Percentiles rank a stretch among this genome's conserved stretches.
Conservation (phyloP, 2,888 invertebrate species). For the Drosophila multiciliata region DNA sequence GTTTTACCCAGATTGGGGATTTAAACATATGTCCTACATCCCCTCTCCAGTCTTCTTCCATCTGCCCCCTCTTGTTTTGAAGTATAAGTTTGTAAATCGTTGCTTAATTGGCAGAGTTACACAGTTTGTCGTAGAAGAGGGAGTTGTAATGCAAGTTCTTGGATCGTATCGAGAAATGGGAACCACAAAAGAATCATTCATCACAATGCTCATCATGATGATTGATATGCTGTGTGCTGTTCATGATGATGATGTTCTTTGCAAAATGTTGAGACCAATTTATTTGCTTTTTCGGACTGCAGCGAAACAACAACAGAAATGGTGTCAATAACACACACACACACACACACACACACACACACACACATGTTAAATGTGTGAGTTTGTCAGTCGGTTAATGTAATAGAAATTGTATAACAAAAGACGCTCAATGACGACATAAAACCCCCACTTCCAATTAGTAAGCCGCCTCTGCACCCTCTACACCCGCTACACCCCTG, state of each 20-base stretch:
- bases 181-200: constrained; percentile 24
- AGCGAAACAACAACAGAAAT: constrained; percentile 51
- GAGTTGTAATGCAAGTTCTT: constrained; percentile 6
- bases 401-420: constrained; percentile 78
- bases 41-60: not conserved
- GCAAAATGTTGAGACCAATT: constrained; percentile 70
- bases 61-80: not conserved
- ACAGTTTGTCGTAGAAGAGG: not conserved
- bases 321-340: constrained; percentile 74
- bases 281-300: constrained; percentile 51
- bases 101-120: constrained; percentile 37
- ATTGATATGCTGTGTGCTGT: constrained; percentile 10
- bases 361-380: constrained; percentile 22
- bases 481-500: not conserved
- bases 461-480: constrained; percentile 31
- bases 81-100: constrained; percentile 33
- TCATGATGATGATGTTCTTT: constrained; percentile 38
- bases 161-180: constrained; percentile 20
- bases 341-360: constrained; percentile 26
- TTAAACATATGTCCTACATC: constrained; percentile 2
- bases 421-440: constrained; percentile 77
- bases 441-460: constrained; percentile 78
- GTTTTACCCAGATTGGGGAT: constrained; percentile 5
- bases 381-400: constrained; percentile 63
- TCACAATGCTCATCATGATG: constrained; percentile 1